A percentile compares a stretch with the other conserved stretches of the same genome.
These are phyloP conservation scores for Rhopalosiphum padi DNA, from an alignment of 1,140 invertebrate species.

Conservation along the genomic window DNA sequence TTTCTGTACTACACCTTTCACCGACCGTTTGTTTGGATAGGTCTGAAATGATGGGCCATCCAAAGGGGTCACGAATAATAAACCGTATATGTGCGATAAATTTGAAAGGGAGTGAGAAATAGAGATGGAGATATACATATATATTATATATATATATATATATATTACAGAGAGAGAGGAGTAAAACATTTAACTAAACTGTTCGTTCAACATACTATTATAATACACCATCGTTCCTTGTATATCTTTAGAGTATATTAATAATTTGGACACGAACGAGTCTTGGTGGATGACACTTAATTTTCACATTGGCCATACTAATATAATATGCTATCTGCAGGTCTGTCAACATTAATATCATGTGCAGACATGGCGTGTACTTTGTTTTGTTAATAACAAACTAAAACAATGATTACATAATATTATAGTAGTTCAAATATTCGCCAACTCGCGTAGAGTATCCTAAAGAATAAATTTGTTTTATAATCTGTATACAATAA, in stretches of 20 bases:
- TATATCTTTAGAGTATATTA: not conserved
- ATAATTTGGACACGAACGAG: not conserved
- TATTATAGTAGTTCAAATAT: not conserved
- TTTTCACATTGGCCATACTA: not conserved
- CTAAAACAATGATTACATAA: not conserved
- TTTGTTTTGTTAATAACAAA: not conserved
- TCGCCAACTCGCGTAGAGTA: not conserved
- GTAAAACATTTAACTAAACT: not conserved
- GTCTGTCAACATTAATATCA: not conserved
- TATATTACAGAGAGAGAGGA: not conserved
- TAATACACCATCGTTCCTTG: not conserved
- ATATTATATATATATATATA: not conserved
- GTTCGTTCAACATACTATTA: not conserved
- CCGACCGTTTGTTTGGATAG: not conserved
- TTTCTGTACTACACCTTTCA: not conserved
- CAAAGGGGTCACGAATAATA: not conserved
- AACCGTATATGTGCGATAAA: not conserved
- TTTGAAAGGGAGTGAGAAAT: not conserved
- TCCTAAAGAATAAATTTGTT: not conserved
- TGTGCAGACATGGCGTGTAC: not conserved
- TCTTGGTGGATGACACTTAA: not conserved
- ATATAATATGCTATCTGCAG: not conserved
- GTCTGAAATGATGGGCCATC: not conserved
- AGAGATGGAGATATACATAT: not conserved
- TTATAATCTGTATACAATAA: not conserved